Percentiles rank a stretch among this genome's conserved stretches.
Evolutionary conservation across 1,140 invertebrate genomes (phyloP).

Genomic region (Hylaeus volcanicus): DNA sequence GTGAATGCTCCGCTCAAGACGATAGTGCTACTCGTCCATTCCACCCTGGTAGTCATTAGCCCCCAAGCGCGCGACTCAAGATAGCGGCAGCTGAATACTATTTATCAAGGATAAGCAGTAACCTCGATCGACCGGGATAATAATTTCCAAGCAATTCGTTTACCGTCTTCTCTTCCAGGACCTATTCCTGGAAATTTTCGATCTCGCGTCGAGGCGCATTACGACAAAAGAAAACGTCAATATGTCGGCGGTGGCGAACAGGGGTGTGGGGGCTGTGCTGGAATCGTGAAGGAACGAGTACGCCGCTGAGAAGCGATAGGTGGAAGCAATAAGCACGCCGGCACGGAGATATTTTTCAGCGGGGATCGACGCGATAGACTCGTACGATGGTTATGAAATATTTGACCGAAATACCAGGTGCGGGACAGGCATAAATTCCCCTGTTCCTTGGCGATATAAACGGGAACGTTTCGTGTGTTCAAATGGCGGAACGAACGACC

Average conservation of each 20-base stretch:
- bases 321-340: constrained; percentile 52
- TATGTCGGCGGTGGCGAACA: background rate
- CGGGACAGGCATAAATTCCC: constrained; percentile 60
- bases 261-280: no score
- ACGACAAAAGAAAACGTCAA: constrained; percentile 18
- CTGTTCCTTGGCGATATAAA: constrained; percentile 48
- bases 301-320: background rate
- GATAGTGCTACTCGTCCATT: no score
- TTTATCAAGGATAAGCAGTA: background rate
- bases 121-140: background rate
- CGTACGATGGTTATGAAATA: constrained; percentile 64
- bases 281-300: background rate
- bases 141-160: constrained; percentile 14
- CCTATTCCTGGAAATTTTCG: background rate
- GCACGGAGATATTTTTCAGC: constrained; percentile 25
- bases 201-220: constrained; percentile 13
- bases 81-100: background rate
- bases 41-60: no score
- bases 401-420: constrained; percentile 63
- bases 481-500: constrained; percentile 44
- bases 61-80: no score
- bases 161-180: no score
- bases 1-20: no score
- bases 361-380: constrained; percentile 27
- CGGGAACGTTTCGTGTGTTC: constrained; percentile 37